Percentiles rank a stretch among this genome's conserved stretches.
phyloP scores from a whole-genome alignment of 2,113 vertebrate species.

The Tenrec ecaudatus region DNA sequence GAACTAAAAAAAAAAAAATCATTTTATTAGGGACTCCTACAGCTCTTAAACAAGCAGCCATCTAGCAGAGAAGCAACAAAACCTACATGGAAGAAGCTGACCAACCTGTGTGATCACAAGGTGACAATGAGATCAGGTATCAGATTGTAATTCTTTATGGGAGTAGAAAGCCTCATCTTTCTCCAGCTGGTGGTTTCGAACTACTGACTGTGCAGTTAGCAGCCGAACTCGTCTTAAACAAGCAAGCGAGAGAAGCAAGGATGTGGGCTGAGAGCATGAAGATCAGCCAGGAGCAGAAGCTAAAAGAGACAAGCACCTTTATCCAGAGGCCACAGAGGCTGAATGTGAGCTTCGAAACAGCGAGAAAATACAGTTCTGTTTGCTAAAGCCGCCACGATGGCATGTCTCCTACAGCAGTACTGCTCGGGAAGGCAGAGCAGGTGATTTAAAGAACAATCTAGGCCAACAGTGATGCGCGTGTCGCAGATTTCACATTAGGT shows the following conservation, averaged over 20 bases:
- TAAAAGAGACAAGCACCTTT: neutral
- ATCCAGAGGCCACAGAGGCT: neutral
- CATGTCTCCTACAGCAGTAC: neutral
- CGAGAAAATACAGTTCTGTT: neutral
- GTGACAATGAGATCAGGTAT: neutral
- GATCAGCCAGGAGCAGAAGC: neutral
- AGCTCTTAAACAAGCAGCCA: no score
- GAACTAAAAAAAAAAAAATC: no score
- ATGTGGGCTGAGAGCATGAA: neutral
- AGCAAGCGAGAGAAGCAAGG: neutral
- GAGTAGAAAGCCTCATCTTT: no score
- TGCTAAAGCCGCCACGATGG: neutral
- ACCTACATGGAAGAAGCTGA: no score
- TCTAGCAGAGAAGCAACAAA: no score
- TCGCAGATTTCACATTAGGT: neutral
- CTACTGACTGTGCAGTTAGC: no score
- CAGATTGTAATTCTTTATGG: no score
- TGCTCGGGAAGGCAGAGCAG: neutral
- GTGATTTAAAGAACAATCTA: conserved; percentile 25
- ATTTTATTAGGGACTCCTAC: no score
- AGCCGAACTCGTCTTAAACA: neutral
- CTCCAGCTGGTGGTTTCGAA: no score
- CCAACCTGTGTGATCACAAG: no score
- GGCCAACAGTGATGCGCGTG: neutral
- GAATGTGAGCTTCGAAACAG: neutral